Conservation (phyloP, 1,140 invertebrate genomes). For the Gryon sp. region DNA sequence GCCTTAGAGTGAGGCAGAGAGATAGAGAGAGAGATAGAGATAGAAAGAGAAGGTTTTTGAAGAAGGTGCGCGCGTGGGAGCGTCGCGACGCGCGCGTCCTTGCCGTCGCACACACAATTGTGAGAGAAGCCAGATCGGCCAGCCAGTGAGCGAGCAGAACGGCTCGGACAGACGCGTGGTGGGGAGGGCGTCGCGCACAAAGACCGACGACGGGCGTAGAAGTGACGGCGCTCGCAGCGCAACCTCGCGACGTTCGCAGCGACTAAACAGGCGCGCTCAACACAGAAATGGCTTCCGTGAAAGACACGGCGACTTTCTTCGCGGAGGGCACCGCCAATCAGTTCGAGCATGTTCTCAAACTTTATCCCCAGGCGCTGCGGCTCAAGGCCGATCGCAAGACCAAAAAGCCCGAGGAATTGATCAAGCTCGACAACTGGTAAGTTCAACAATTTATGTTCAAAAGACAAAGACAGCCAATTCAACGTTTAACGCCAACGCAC, state of each 20-base stretch:
- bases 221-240: conserved; percentile 57
- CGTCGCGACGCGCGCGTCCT: conserved; percentile 49
- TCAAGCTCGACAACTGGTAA: conserved; percentile 96
- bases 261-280: conserved; percentile 66
- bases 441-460: no score
- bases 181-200: conserved; percentile 30
- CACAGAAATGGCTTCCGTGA: conserved; percentile 88
- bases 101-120: no score
- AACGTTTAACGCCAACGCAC: not conserved
- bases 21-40: no score
- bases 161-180: conserved; percentile 5
- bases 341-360: conserved; percentile 92
- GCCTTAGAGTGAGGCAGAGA: no score
- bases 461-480: no score
- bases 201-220: conserved; percentile 46
- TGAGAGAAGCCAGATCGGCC: no score
- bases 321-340: conserved; percentile 90
- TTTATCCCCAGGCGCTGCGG: conserved; percentile 92
- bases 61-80: conserved; percentile 6
- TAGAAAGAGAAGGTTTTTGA: no score
- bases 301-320: conserved; percentile 94
- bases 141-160: conserved; percentile 27
- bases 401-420: conserved; percentile 95
- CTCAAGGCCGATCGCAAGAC: conserved; percentile 92
- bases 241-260: no score